Percentiles rank a stretch among this genome's conserved stretches.
Conservation (phyloP, 2,888 invertebrate genomes). For the Hydrotaea diabolus region DNA sequence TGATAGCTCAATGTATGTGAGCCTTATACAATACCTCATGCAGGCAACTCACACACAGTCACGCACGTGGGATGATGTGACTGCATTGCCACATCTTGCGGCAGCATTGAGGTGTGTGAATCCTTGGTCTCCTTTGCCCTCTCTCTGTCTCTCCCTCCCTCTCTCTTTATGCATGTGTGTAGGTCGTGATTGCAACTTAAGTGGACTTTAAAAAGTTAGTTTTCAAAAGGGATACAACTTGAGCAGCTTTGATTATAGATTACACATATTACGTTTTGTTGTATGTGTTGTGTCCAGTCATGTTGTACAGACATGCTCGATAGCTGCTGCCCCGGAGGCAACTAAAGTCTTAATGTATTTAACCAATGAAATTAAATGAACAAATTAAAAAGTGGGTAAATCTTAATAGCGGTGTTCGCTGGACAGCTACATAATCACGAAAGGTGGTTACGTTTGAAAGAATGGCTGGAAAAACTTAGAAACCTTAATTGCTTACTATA, state of each 20-base stretch:
- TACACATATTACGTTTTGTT: conserved; percentile 38
- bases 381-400: background rate
- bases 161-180: conserved; percentile 7
- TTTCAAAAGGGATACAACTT: conserved; percentile 49
- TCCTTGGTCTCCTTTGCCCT: no score
- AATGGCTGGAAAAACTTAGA: no score
- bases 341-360: background rate
- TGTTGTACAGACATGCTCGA: background rate
- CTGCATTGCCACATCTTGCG: background rate
- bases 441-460: background rate
- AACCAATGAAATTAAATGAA: background rate
- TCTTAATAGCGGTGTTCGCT: background rate
- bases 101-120: background rate
- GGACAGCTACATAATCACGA: background rate
- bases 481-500: no score
- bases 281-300: background rate
- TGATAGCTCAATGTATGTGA: no score
- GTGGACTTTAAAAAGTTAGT: conserved; percentile 59
- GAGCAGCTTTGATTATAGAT: conserved; percentile 51
- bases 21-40: background rate
- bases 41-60: background rate
- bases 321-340: background rate
- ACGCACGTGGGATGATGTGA: conserved; percentile 18
- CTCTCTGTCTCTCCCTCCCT: background rate
- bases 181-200: conserved; percentile 46